A percentile compares a stretch with the other conserved stretches of the same genome.
phyloP scores from a whole-genome alignment of 2,113 vertebrate genomes.

The Falcunculus frontatus region DNA sequence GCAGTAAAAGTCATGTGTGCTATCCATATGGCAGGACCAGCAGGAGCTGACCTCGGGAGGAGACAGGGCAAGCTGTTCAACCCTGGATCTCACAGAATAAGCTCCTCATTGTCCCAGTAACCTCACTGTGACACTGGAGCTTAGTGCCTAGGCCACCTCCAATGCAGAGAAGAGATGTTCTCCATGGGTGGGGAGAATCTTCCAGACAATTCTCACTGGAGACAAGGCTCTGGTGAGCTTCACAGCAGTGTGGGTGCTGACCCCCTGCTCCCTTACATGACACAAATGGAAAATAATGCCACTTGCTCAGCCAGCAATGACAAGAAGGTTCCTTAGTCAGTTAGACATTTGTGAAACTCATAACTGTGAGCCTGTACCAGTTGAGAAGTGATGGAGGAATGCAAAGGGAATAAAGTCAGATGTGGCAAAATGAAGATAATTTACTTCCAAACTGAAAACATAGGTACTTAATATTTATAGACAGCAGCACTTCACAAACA shows the following conservation, averaged over 20 bases:
- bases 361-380: background rate
- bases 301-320: background rate
- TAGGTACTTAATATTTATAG: background rate
- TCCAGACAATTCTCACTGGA: background rate
- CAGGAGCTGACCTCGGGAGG: background rate
- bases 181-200: rapidly evolving
- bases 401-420: background rate
- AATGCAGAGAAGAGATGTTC: background rate
- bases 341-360: background rate
- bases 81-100: background rate
- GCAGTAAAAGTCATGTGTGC: background rate
- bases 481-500: background rate
- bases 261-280: background rate
- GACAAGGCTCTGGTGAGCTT: background rate
- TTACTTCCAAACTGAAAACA: background rate
- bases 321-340: background rate
- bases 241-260: background rate
- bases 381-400: background rate
- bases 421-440: background rate
- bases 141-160: background rate
- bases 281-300: background rate
- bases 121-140: background rate
- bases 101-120: background rate
- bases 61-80: background rate
- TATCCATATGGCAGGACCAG: background rate